Evolutionary conservation across 2,888 invertebrate genomes (phyloP), one percentile per base, ranked within the genome.

Genomic region (Sphecodes monilicornis): DNA sequence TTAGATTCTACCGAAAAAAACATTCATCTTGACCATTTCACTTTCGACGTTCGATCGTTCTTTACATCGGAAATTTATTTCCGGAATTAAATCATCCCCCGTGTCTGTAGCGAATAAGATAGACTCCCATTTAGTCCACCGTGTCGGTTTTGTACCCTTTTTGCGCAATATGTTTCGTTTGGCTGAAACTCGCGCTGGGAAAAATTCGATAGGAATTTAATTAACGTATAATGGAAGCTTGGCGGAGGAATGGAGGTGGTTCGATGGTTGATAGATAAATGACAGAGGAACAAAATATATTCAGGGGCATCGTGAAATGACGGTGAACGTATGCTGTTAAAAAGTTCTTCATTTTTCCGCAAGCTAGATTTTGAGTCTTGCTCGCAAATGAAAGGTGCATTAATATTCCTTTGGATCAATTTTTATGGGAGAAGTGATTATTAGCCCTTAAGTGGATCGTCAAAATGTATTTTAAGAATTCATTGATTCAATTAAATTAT

Each of bases 11-110:
- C n/a, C n/a, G n/a, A n/a, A n/a, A n/a, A n/a, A n/a, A n/a, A n/a
- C 88, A 84, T 88, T 78, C 86, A 79, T 88, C 84, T 72, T 68
- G 57, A 29, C 36, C 72, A 29, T 77, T 80, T 85, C 83, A 80
- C 71, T 70, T 79, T 74, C 72, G 46, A 64, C 78, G 46, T 69
- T 22, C n/a, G 41, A 41, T 13, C 57, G 57, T 43, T 77, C 77
- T 57, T 78, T 64, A 39, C 16, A 11, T 46, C n/a, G 18, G 57
- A 72, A n/a, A 89, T 87, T 89, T 87, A 85, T 89, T 50, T 16
- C 46, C 43, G 46, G 76, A 70, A 73, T 89, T 85, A 82, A 85
- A 76, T 79, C 74, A 39, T 11, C 32, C 57, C 32, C n/a, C 39
- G 46, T 57, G 60, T 50, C 32, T 41, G 43, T n/a, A 18, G 71